A percentile compares a stretch with the other conserved stretches of the same genome.
Evolutionary conservation across 2,797 vertebrate genomes (phyloP).

Genomic region (Danio aesculapii): DNA sequence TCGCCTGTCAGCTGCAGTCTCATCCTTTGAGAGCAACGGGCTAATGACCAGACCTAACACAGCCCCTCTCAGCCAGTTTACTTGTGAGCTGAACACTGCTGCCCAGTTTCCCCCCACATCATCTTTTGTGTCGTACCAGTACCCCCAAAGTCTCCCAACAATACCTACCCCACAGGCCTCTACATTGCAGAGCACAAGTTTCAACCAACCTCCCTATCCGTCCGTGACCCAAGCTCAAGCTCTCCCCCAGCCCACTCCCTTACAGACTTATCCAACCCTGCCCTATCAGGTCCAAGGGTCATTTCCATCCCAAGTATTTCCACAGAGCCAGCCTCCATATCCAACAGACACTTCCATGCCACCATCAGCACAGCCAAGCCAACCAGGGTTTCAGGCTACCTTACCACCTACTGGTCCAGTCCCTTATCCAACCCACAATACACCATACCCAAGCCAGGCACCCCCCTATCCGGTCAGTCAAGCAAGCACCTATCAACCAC

Average conservation of each 20-base stretch:
- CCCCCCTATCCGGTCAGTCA: constrained; percentile 83
- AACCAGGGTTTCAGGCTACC: constrained; percentile 86
- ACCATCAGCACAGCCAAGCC: constrained; percentile 79
- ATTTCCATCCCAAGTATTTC: constrained; percentile 84
- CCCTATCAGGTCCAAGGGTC: constrained; percentile 83
- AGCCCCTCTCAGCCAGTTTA: constrained; percentile 85
- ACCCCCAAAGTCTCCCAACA: constrained; percentile 79
- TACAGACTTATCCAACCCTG: constrained; percentile 83
- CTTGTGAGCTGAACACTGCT: constrained; percentile 81
- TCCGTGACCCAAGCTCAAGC: constrained; percentile 83
- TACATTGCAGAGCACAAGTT: constrained; percentile 76
- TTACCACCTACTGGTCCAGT: constrained; percentile 74
- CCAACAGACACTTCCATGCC: constrained; percentile 86
- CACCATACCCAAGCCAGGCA: constrained; percentile 83
- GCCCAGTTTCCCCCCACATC: constrained; percentile 83
- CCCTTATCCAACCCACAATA: constrained; percentile 88
- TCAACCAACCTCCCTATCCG: constrained; percentile 84
- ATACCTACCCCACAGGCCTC: constrained; percentile 75
- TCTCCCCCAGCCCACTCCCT: constrained; percentile 87
- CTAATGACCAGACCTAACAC: constrained; percentile 83
- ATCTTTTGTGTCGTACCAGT: constrained; percentile 87
- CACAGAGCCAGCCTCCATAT: constrained; percentile 81
- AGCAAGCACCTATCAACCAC: constrained; percentile 84
- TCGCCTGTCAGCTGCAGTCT: constrained; percentile 81
- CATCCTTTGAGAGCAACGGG: constrained; percentile 83